Percentiles rank a stretch among this genome's conserved stretches.
Evolutionary conservation across 2,888 invertebrate genomes (phyloP).

Genomic region (Epinotia bilunana): DNA sequence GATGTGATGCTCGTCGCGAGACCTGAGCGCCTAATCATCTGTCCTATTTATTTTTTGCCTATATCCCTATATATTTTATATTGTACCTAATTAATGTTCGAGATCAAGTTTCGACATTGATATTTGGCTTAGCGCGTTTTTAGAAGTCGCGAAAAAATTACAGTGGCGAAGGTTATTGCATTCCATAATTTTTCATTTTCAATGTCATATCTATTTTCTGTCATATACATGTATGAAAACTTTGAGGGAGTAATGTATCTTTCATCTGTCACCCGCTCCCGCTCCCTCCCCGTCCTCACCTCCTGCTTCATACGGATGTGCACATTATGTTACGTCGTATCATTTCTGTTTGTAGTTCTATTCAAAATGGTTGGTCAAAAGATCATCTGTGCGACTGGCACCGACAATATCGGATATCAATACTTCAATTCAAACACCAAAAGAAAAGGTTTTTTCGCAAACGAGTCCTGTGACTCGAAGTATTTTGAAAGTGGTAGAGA

Average conservation of each 20-base stretch:
- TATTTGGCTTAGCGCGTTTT: background rate
- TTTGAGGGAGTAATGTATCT: slow-evolving; percentile 9
- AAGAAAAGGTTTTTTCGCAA: slow-evolving; percentile 84
- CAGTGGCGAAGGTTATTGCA: slow-evolving; percentile 1
- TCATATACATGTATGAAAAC: slow-evolving; percentile 12
- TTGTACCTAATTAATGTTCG: background rate
- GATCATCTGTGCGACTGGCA: slow-evolving; percentile 82
- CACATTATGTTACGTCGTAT: slow-evolving; percentile 84
- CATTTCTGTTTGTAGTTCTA: slow-evolving; percentile 85
- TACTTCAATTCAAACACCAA: slow-evolving; percentile 75
- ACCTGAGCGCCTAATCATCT: slow-evolving; percentile 22
- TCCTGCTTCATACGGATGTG: slow-evolving; percentile 75
- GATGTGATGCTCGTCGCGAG: background rate
- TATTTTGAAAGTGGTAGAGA: slow-evolving; percentile 82
- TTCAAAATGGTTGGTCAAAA: slow-evolving; percentile 84
- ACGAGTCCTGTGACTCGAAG: slow-evolving; percentile 80
- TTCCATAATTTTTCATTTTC: slow-evolving; percentile 47
- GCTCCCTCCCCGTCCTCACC: slow-evolving; percentile 51
- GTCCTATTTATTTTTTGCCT: slow-evolving; percentile 6
- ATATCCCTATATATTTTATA: background rate
- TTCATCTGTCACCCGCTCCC: slow-evolving; percentile 29
- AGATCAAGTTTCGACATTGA: slow-evolving; percentile 10
- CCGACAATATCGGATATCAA: slow-evolving; percentile 80
- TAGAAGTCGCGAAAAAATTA: background rate
- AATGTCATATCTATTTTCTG: slow-evolving; percentile 2